Base-by-base conservation (phyloP, 2,113 vertebrate genomes). In the Cinclus cinclus region DNA sequence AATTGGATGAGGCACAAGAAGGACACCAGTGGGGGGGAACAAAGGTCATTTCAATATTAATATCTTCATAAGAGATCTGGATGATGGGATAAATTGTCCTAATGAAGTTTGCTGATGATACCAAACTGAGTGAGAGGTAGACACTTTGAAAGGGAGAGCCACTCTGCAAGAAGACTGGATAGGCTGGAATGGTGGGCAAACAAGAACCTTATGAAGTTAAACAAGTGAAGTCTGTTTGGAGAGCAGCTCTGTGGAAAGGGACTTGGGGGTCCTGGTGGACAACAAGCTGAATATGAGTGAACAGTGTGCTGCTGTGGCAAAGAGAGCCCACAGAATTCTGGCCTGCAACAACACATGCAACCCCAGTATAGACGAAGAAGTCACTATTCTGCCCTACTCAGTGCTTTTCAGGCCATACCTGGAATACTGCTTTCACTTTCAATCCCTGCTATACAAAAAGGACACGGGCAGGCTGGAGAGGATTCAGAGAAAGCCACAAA, bases 11-110 rank as follows among this genome's bases (percentile, higher is more conserved):
- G 33, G 59, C 65, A 82, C 46, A 69, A 52, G 55, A 50, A 74
- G 68, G 24, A 55, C 24, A 74, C 3, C 1, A 4, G 24, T 39
- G 23, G 8, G 6, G 7, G 2, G 0, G 14, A 23, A 47, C 52
- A 41, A 56, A 9, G 24, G 9, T 47, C 15, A 35, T 71, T 68
- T 28, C 41, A 42, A 10, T 28, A 24, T 39, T 44, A 59, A 9
- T 53, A 59, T 44, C 21, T 76, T 42, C n/a, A 9, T 12, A 74
- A 74, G n/a, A 19, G 19, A 74, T 52, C 11, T 74, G n/a, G 22
- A 47, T 27, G 27, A 83, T 8, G 27, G 42, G 15, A 63, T 58
- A n/a, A 83, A 53, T 19, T 27, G 30, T 23, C 18, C 55, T 24
- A 55, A 64, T 27, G 2, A 60, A 27, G 16, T 67, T 33, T 59